Base-by-base conservation (phyloP, 2,113 vertebrate species). In the Neotragus moschatus region DNA sequence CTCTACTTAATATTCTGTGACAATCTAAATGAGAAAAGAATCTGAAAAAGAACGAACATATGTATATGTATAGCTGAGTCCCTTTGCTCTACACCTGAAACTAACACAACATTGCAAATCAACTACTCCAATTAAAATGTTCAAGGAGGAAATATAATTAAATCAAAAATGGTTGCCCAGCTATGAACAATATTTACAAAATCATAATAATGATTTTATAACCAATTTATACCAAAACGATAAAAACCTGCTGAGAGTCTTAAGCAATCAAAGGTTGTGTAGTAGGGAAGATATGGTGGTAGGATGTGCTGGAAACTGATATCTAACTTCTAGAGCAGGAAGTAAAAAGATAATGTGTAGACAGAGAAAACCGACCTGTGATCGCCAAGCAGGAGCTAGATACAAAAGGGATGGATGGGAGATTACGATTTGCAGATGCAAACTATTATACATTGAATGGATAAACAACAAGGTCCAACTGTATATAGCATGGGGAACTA, bases 141-240 rank as follows among this genome's bases (percentile, higher is more conserved):
- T 43, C 43, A 75, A 26, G 77, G 87, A 93, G 6, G 14, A 91
- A 79, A 82, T 21, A 13, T 87, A 82, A 82, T 36, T 82, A 39
- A 94, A 88, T 51, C 16, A 55, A n/a, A 56, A 33, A 51, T 16
- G 8, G 7, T 33, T 88, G 19, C 60, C 61, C 90, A 93, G 66
- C 13, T 90, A 30, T 87, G 39, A 97, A 90, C 28, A 51, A 61
- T 75, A 84, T 84, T 51, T 95, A 33, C 30, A 86, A 90, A 81
- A n/a, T n/a, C 56, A 39, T 14, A 17, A 33, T 70, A 28, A 77
- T 43, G 21, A 61, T 28, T 79, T 47, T 79, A 47, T 30, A 79
- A 5, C 75, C 43, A 79, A 30, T 77, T 94, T 61, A 56, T 2
- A 39, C 51, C n/a, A 11, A 95, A 96, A 26, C 60, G 92, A 13